These are phyloP conservation scores for Euspilapteryx auroguttella DNA, from an alignment of 2,888 invertebrate genomes.

Conservation along the genomic window DNA sequence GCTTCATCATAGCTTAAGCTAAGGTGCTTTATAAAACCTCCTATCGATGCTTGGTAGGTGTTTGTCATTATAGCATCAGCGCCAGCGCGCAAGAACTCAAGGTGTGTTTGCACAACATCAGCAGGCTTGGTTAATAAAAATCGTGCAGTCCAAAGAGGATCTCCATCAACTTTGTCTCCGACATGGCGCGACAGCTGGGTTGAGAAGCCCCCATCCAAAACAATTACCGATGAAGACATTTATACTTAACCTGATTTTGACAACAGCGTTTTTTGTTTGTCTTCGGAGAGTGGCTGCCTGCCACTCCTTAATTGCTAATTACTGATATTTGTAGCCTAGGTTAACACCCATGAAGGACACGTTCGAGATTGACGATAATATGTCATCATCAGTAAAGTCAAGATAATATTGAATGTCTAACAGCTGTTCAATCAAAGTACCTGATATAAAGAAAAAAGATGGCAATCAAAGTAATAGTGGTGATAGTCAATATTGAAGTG, in stretches of 20 bases:
- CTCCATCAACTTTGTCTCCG: slow-evolving; percentile 71
- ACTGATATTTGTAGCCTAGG: no score
- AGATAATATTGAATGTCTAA: no score
- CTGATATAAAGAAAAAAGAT: no score
- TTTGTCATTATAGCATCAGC: slow-evolving; percentile 84
- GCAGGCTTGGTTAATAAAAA: slow-evolving; percentile 77
- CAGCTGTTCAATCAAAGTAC: no score
- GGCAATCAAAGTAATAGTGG: no score
- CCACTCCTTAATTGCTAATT: no score
- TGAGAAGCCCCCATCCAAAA: slow-evolving; percentile 76
- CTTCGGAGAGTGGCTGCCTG: no score
- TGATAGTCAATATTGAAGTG: no score
- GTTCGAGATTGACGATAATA: no score
- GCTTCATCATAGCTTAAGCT: slow-evolving; percentile 68
- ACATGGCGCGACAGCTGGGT: slow-evolving; percentile 76
- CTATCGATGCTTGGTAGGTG: slow-evolving; percentile 84
- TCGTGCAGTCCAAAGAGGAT: slow-evolving; percentile 87
- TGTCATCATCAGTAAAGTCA: no score
- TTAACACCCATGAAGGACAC: no score
- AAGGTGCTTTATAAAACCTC: slow-evolving; percentile 74
- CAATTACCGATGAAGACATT: slow-evolving; percentile 21
- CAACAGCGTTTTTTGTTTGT: no score
- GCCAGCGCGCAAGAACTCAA: slow-evolving; percentile 83
- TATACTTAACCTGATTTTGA: not conserved
- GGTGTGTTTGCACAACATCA: slow-evolving; percentile 74